phyloP scores from a whole-genome alignment of 2,113 vertebrate species.

The Anarhynchus alexandrinus region DNA sequence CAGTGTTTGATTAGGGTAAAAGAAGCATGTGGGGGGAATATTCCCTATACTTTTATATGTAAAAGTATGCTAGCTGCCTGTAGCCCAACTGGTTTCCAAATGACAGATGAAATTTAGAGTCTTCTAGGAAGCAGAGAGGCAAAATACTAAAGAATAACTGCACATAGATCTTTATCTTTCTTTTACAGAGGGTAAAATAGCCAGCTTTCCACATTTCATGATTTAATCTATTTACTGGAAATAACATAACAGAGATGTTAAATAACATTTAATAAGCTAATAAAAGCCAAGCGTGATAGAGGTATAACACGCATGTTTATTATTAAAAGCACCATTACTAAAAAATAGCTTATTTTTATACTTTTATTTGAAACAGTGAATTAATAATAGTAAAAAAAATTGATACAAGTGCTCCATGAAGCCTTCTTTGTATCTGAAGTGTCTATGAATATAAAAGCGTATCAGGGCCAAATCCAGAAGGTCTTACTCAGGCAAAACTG shows the following conservation, averaged over 20 bases:
- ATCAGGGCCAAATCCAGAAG: constrained; percentile 38
- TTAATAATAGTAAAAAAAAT: not conserved
- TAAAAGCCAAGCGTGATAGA: not conserved
- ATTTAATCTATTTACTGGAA: constrained; percentile 17
- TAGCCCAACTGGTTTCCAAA: not conserved
- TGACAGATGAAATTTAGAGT: constrained; percentile 5
- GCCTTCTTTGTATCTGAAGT: constrained; percentile 1
- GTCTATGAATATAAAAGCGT: constrained; percentile 26
- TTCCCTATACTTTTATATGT: not conserved
- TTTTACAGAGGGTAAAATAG: not conserved
- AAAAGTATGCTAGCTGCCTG: not conserved
- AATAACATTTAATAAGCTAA: constrained; percentile 14
- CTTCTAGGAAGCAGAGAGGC: not conserved
- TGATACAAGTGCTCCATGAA: not conserved
- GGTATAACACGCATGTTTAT: not conserved
- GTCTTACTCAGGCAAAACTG: constrained; percentile 47
- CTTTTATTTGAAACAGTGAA: not conserved
- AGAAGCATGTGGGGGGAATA: not conserved
- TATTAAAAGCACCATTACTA: not conserved
- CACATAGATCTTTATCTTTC: not conserved
- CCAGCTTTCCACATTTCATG: not conserved
- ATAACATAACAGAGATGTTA: not conserved
- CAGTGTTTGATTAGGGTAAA: constrained; percentile 46
- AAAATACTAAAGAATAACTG: not conserved
- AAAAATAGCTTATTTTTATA: not conserved